Percentiles rank a stretch among this genome's conserved stretches.
phyloP scores from a whole-genome alignment of 1,140 invertebrate species.

The Venturia canescens region DNA sequence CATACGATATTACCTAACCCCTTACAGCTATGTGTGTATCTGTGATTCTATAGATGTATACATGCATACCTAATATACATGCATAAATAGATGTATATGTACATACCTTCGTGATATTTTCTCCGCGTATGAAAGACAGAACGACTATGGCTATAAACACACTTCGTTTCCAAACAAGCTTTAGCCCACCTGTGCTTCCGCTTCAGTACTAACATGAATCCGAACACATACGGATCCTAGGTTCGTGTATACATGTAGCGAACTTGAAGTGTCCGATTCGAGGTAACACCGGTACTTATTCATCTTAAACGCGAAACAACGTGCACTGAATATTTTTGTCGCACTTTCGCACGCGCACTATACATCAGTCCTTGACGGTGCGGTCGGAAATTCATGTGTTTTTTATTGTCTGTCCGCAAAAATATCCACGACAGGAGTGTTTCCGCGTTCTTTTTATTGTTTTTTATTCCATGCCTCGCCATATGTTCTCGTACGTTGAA shows the following conservation, averaged over 20 bases:
- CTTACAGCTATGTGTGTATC: background rate
- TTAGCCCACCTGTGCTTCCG: constrained; percentile 54
- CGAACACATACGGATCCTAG: background rate
- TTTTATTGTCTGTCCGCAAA: background rate
- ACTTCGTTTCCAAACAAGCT: constrained; percentile 60
- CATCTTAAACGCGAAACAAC: constrained; percentile 54
- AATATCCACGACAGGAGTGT: background rate
- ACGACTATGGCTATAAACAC: constrained; percentile 26
- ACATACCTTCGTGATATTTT: background rate
- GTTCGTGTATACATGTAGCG: constrained; percentile 47
- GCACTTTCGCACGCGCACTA: constrained; percentile 1
- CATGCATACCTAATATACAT: background rate
- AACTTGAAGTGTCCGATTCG: constrained; percentile 52
- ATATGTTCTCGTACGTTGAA: background rate
- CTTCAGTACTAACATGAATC: constrained; percentile 6
- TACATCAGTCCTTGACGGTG: background rate
- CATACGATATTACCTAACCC: constrained; percentile 62
- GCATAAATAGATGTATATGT: constrained; percentile 12
- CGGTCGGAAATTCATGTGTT: constrained; percentile 17
- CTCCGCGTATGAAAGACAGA: background rate
- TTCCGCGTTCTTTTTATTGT: background rate
- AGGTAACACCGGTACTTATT: constrained; percentile 60
- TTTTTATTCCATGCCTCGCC: background rate
- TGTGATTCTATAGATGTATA: background rate
- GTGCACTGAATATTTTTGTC: constrained; percentile 37